These are phyloP conservation scores for Embidobia sp. DNA, from an alignment of 2,888 invertebrate genomes.

Conservation along the genomic window DNA sequence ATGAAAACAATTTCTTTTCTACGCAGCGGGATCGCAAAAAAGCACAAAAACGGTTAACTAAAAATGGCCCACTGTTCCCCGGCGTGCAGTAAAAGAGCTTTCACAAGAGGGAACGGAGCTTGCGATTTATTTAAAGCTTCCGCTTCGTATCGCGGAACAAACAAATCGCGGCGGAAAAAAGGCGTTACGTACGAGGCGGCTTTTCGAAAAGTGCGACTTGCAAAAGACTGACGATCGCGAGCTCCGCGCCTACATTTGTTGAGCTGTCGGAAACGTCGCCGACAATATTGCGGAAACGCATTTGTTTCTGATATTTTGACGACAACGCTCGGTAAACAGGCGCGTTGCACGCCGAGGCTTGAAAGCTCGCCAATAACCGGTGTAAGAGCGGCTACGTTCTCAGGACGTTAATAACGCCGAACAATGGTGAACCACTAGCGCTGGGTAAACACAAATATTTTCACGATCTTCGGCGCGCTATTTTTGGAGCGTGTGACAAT, in stretches of 20 bases:
- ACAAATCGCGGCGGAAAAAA: slow-evolving; percentile 28
- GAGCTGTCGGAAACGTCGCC: slow-evolving; percentile 36
- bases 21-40: background rate
- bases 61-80: slow-evolving; percentile 1
- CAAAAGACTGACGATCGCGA: slow-evolving; percentile 8
- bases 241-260: slow-evolving; percentile 36
- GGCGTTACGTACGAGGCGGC: background rate
- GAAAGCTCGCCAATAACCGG: slow-evolving; percentile 36
- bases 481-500: slow-evolving; percentile 19
- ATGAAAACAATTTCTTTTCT: too few species aligned
- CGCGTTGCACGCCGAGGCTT: background rate
- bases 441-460: slow-evolving; percentile 25
- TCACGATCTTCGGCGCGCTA: slow-evolving; percentile 13
- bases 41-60: slow-evolving; percentile 7
- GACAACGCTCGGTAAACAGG: slow-evolving; percentile 34
- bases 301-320: slow-evolving; percentile 39
- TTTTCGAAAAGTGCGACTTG: slow-evolving; percentile 12
- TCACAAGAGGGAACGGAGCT: background rate
- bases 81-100: slow-evolving; percentile 13
- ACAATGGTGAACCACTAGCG: slow-evolving; percentile 20
- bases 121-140: slow-evolving; percentile 24
- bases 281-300: slow-evolving; percentile 29
- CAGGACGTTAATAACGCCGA: slow-evolving; percentile 26
- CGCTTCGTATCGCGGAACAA: slow-evolving; percentile 11
- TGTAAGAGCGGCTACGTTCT: slow-evolving; percentile 27